Percentiles rank a stretch among this genome's conserved stretches.
phyloP scores from a whole-genome alignment of 2,888 invertebrate genomes.

The Cosmorhoe ocellata region DNA sequence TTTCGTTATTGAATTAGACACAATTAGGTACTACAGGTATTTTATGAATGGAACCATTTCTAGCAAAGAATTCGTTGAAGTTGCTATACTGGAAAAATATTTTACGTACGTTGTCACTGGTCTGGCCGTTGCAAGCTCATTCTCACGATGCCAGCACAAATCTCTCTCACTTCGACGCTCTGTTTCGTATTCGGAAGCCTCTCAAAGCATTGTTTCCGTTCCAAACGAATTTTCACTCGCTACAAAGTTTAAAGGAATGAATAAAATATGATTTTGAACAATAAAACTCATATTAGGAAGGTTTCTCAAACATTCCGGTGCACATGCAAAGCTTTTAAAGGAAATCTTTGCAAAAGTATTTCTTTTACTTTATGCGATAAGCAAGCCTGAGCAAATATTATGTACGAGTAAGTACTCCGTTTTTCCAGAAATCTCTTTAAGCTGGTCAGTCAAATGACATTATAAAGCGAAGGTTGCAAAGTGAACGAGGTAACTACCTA shows the following conservation, averaged over 20 bases:
- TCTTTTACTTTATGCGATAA: slow-evolving; percentile 13
- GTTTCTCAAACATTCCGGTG: slow-evolving; percentile 17
- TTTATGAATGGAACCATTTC: no score
- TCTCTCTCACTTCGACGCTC: slow-evolving; percentile 51
- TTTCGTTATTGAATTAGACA: no score
- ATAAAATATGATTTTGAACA: slow-evolving; percentile 35
- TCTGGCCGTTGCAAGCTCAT: slow-evolving; percentile 27
- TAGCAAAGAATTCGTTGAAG: no score
- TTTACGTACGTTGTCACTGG: slow-evolving; percentile 2
- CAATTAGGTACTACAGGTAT: no score
- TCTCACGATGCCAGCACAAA: slow-evolving; percentile 56
- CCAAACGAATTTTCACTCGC: slow-evolving; percentile 38
- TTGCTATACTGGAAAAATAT: slow-evolving; percentile 4
- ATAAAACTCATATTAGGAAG: slow-evolving; percentile 34
- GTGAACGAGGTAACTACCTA: no score
- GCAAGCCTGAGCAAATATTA: slow-evolving; percentile 3
- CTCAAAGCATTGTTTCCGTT: slow-evolving; percentile 49
- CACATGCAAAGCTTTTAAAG: slow-evolving; percentile 6
- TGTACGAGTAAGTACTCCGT: no score
- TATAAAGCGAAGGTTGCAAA: no score
- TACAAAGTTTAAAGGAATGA: slow-evolving; percentile 31
- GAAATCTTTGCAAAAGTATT: not conserved
- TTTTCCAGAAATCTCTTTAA: no score
- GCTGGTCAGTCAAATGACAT: no score
- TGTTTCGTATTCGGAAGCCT: slow-evolving; percentile 46